These are phyloP conservation scores for Hippocampus kuda DNA, from an alignment of 2,797 vertebrate genomes.

Conservation along the genomic window DNA sequence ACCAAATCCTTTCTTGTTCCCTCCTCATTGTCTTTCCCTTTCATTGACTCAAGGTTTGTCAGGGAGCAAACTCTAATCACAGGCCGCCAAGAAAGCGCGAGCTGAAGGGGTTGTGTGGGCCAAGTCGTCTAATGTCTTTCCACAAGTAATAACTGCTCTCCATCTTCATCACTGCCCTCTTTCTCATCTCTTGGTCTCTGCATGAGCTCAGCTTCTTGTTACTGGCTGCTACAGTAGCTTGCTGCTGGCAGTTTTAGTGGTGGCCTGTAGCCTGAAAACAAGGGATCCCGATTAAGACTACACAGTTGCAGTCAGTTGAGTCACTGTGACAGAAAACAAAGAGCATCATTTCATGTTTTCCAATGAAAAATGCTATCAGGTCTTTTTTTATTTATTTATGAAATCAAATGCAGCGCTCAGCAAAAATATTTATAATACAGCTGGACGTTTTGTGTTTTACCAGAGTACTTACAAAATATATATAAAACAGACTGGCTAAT, in stretches of 20 bases:
- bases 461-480: too few species aligned
- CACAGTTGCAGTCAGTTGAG: slow-evolving; percentile 33
- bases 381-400: too few species aligned
- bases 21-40: slow-evolving; percentile 18
- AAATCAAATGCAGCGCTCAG: too few species aligned
- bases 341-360: slow-evolving; percentile 37
- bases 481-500: too few species aligned
- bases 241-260: slow-evolving; percentile 40
- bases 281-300: slow-evolving; percentile 36
- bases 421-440: not conserved
- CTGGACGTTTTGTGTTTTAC: too few species aligned
- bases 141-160: slow-evolving; percentile 63
- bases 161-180: slow-evolving; percentile 58
- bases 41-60: slow-evolving; percentile 40
- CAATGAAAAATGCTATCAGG: slow-evolving; percentile 24
- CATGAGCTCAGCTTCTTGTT: slow-evolving; percentile 35
- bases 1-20: slow-evolving; percentile 14
- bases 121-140: slow-evolving; percentile 56
- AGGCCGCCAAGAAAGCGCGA: slow-evolving; percentile 40
- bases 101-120: slow-evolving; percentile 41
- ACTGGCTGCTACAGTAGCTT: slow-evolving; percentile 21
- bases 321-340: slow-evolving; percentile 17
- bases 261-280: slow-evolving; percentile 41
- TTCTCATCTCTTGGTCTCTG: slow-evolving; percentile 41
- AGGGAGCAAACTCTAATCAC: slow-evolving; percentile 57